phyloP scores from a whole-genome alignment of 2,113 vertebrate genomes.

The Alouatta palliata region DNA sequence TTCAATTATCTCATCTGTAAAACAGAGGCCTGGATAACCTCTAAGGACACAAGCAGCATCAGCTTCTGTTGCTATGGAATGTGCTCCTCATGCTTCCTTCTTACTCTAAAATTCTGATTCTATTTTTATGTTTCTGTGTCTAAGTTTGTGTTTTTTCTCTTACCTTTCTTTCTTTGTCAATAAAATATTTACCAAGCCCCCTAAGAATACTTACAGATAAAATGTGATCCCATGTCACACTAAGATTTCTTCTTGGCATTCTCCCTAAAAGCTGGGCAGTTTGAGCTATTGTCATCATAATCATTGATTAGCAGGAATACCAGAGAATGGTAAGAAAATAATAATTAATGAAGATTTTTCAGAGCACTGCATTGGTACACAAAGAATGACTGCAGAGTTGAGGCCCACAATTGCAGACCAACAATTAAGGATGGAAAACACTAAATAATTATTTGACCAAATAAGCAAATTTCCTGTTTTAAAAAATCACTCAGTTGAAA shows the following conservation, averaged over 20 bases:
- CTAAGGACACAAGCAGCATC: neutral
- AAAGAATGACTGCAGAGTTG: neutral
- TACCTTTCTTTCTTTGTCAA: neutral
- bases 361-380: neutral
- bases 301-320: neutral
- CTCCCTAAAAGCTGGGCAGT: neutral
- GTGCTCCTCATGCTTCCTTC: neutral
- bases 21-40: neutral
- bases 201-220: slow-evolving; percentile 20
- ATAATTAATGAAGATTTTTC: neutral
- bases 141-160: neutral
- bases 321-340: neutral
- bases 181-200: neutral
- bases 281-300: neutral
- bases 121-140: neutral
- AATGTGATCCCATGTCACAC: neutral
- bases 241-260: neutral
- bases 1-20: neutral
- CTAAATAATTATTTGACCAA: neutral
- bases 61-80: neutral
- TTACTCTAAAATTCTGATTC: neutral
- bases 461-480: neutral
- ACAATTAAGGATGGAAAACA: neutral
- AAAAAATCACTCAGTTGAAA: neutral
- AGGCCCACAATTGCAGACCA: neutral